Evolutionary conservation across 2,113 vertebrate genomes (phyloP).

Genomic region (Promerops cafer): DNA sequence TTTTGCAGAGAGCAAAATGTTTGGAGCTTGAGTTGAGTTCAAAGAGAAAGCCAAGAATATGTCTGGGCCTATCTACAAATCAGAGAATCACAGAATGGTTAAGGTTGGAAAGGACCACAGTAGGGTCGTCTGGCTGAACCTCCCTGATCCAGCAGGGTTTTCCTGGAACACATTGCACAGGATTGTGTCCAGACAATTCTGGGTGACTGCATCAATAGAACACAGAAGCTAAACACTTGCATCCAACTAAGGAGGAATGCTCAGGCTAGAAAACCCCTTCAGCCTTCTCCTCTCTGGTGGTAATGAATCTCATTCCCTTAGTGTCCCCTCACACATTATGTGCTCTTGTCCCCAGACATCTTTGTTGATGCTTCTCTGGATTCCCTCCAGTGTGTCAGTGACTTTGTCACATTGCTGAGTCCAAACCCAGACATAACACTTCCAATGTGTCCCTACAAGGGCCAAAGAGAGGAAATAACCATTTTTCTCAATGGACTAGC

Average conservation of each 20-base stretch:
- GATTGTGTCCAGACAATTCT: fast-evolving
- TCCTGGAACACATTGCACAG: not conserved
- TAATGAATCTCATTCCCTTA: not conserved
- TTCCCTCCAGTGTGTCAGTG: not conserved
- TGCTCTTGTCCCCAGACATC: not conserved
- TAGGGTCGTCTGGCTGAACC: fast-evolving
- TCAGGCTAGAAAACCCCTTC: not conserved
- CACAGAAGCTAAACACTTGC: not conserved
- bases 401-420: not conserved
- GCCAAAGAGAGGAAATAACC: not conserved
- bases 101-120: not conserved
- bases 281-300: not conserved
- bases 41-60: not conserved
- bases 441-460: not conserved
- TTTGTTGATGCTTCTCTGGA: not conserved
- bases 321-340: fast-evolving
- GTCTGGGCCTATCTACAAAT: not conserved
- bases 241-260: not conserved
- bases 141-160: not conserved
- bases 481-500: not conserved
- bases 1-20: not conserved
- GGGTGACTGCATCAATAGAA: not conserved
- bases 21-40: not conserved
- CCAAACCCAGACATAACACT: not conserved
- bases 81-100: not conserved